Conservation (phyloP, 1,140 invertebrate species). For the Drosophila repleta region DNA sequence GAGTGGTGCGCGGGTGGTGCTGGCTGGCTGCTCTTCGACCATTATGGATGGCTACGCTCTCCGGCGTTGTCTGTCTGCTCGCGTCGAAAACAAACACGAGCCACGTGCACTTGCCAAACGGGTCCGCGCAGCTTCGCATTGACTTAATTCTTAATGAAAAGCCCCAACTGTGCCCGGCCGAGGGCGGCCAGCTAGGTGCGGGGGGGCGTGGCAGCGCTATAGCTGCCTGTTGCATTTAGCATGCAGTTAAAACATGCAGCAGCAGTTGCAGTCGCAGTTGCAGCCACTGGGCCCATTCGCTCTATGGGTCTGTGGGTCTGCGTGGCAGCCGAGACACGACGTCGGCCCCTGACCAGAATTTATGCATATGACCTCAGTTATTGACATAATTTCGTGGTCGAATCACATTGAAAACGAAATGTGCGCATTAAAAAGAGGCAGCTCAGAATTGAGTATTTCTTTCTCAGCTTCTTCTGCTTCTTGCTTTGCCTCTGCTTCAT, state of each 20-base stretch:
- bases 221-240: conserved; percentile 53
- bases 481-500: neutral
- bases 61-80: neutral
- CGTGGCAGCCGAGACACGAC: conserved; percentile 50
- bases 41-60: conserved; percentile 11
- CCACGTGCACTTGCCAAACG: conserved; percentile 69
- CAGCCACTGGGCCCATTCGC: conserved; percentile 6
- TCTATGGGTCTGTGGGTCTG: conserved; percentile 73
- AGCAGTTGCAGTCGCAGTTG: neutral
- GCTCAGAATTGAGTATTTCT: conserved; percentile 13
- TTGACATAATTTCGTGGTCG: conserved; percentile 77
- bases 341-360: conserved; percentile 56
- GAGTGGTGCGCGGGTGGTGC: neutral
- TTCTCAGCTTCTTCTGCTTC: neutral
- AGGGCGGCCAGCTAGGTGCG: neutral
- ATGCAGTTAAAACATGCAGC: conserved; percentile 59
- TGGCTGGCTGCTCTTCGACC: neutral
- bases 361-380: conserved; percentile 81
- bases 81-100: conserved; percentile 53
- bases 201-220: neutral
- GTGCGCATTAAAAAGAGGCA: conserved; percentile 51
- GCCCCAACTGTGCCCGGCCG: conserved; percentile 26
- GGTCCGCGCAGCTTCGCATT: conserved; percentile 19
- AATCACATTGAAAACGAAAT: conserved; percentile 73
- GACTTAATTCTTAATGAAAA: conserved; percentile 58